Conservation (phyloP, 64 coral and sea anemone species). For the Hydrozoanthus tunicans region DNA sequence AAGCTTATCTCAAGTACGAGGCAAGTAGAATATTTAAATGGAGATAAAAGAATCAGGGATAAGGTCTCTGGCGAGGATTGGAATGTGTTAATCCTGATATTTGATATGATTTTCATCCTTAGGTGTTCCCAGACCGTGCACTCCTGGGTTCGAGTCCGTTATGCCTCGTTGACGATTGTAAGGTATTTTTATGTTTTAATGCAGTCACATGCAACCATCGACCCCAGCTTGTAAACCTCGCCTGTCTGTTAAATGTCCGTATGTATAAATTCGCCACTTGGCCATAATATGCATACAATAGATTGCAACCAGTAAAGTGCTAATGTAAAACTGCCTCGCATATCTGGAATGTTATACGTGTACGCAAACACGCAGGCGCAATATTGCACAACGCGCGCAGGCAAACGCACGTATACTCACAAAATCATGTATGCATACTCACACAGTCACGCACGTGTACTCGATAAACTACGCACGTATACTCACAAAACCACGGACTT, state of each 20-base stretch:
- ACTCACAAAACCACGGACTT: too few relatives aligned
- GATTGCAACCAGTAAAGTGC: not conserved
- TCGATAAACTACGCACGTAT: too few relatives aligned
- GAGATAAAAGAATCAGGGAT: too few relatives aligned
- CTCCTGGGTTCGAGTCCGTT: constrained; percentile 42
- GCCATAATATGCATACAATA: not conserved
- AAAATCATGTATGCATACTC: not conserved
- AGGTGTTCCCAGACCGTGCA: constrained; percentile 38
- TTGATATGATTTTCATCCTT: not conserved
- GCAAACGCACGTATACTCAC: not conserved
- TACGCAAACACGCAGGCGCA: not conserved
- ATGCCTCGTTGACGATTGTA: constrained; percentile 60
- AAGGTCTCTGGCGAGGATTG: too few relatives aligned
- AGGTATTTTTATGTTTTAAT: constrained; percentile 54
- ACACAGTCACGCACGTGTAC: not conserved
- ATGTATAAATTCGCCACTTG: constrained; percentile 27
- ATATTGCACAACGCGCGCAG: not conserved
- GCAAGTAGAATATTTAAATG: too few relatives aligned
- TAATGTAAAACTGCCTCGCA: not conserved
- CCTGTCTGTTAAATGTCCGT: not conserved
- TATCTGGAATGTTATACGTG: not conserved
- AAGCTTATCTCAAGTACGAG: too few relatives aligned
- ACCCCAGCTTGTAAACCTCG: not conserved
- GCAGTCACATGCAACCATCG: constrained; percentile 36
- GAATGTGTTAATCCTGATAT: not conserved